Conservation (phyloP, 2,888 invertebrate genomes). For the Erebia ligea region DNA sequence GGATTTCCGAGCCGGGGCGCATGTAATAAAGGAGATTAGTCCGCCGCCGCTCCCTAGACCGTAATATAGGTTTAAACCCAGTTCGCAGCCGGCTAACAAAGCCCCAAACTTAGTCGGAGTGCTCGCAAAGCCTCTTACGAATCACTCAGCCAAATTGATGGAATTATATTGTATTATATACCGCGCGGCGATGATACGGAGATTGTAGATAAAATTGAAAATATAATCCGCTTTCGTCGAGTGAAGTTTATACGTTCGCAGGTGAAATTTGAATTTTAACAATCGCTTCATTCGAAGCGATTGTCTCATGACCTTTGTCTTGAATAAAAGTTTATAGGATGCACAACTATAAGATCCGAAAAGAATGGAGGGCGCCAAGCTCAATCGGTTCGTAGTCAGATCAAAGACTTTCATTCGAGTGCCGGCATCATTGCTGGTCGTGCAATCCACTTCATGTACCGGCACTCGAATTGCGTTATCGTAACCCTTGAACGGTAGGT, state of each 20-base stretch:
- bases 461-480: slow-evolving; percentile 69
- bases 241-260: slow-evolving; percentile 59
- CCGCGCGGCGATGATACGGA: slow-evolving; percentile 34
- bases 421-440: slow-evolving; percentile 54
- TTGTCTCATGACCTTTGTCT: slow-evolving; percentile 60
- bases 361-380: slow-evolving; percentile 53
- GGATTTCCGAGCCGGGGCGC: slow-evolving; percentile 57
- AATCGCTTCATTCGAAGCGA: slow-evolving; percentile 55
- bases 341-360: slow-evolving; percentile 45
- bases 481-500: slow-evolving; percentile 70
- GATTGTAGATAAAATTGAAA: slow-evolving; percentile 57
- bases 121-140: slow-evolving; percentile 70
- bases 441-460: slow-evolving; percentile 54
- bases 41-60: slow-evolving; percentile 57
- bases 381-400: slow-evolving; percentile 57
- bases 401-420: slow-evolving; percentile 68
- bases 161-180: slow-evolving; percentile 39
- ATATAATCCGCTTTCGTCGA: slow-evolving; percentile 67
- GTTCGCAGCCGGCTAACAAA: slow-evolving; percentile 53
- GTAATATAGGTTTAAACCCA: slow-evolving; percentile 62
- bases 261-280: slow-evolving; percentile 61
- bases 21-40: slow-evolving; percentile 68
- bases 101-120: slow-evolving; percentile 58
- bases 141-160: slow-evolving; percentile 60
- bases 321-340: slow-evolving; percentile 64